phyloP scores from a whole-genome alignment of 2,797 vertebrate genomes.

The Takifugu ocellatus region DNA sequence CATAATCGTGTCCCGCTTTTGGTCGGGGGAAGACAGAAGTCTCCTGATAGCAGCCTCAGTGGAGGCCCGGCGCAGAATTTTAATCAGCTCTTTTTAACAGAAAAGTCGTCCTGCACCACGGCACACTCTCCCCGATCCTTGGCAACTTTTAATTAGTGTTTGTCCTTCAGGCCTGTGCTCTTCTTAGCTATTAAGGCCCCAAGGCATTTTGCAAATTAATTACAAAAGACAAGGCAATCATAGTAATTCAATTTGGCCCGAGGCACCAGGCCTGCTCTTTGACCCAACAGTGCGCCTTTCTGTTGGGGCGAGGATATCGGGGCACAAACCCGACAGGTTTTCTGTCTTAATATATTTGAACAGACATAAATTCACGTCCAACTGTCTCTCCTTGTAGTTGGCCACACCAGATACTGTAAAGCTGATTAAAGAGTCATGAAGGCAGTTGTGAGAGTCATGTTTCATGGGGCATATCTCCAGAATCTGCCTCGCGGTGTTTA shows the following conservation, averaged over 20 bases:
- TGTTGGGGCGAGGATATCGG: conserved; percentile 19
- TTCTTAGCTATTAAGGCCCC: conserved; percentile 81
- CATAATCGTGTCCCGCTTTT: conserved; percentile 19
- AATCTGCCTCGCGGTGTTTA: too few relatives aligned
- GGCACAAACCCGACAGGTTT: conserved; percentile 24
- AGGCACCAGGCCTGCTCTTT: conserved; percentile 74
- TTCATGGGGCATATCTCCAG: too few relatives aligned
- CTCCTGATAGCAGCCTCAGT: conserved; percentile 40
- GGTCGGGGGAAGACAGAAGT: conserved; percentile 28
- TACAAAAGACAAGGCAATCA: conserved; percentile 86
- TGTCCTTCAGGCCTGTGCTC: conserved; percentile 83
- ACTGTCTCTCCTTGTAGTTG: neutral
- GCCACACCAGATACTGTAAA: too few relatives aligned
- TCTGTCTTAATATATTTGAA: conserved; percentile 19
- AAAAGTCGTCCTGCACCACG: conserved; percentile 64
- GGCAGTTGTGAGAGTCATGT: too few relatives aligned
- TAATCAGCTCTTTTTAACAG: conserved; percentile 73
- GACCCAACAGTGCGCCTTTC: conserved; percentile 58
- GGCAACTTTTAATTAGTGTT: conserved; percentile 89
- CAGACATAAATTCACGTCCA: neutral
- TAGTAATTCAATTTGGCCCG: conserved; percentile 84
- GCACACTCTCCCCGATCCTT: conserved; percentile 73
- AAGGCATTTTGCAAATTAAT: conserved; percentile 87
- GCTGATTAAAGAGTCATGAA: too few relatives aligned
- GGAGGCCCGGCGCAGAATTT: conserved; percentile 70